Conservation (phyloP, 1,140 invertebrate genomes). For the Bombus fervidus region DNA sequence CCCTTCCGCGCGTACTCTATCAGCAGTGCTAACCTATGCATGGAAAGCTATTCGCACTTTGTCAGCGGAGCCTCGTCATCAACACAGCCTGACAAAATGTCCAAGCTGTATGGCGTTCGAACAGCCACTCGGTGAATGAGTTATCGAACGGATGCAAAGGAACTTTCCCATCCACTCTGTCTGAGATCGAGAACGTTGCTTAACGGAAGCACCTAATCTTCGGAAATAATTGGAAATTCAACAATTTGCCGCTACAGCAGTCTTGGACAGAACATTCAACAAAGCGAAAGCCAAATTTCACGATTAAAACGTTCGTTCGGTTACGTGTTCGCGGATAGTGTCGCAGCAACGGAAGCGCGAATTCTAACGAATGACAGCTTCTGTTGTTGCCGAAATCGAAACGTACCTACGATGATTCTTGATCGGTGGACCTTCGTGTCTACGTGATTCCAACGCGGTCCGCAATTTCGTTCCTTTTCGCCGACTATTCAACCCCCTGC, state of each 20-base stretch:
- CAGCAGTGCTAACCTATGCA: conserved; percentile 63
- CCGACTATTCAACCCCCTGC: not conserved
- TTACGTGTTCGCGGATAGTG: not conserved
- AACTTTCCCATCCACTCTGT: not conserved
- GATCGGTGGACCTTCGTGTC: conserved; percentile 37
- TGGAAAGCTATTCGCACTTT: conserved; percentile 54
- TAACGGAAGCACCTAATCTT: too few relatives aligned
- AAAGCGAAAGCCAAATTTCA: not conserved
- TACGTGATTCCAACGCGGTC: not conserved
- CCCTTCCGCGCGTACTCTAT: conserved; percentile 35
- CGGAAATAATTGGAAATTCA: not conserved
- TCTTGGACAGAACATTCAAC: not conserved
- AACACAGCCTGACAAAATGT: conserved; percentile 45
- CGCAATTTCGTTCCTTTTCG: conserved; percentile 54
- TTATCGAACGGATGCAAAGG: conserved; percentile 33
- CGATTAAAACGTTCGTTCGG: conserved; percentile 18
- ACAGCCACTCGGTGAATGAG: conserved; percentile 46
- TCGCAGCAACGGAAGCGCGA: not conserved
- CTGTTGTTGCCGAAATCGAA: conserved; percentile 25
- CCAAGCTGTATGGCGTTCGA: conserved; percentile 29
- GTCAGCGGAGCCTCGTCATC: conserved; percentile 14
- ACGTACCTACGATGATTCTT: conserved; percentile 22
- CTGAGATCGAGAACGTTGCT: not conserved
- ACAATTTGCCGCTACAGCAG: not conserved
- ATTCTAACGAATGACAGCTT: not conserved